Evolutionary conservation across 2,113 vertebrate species (phyloP).

Genomic region (Clarias batrachus): DNA sequence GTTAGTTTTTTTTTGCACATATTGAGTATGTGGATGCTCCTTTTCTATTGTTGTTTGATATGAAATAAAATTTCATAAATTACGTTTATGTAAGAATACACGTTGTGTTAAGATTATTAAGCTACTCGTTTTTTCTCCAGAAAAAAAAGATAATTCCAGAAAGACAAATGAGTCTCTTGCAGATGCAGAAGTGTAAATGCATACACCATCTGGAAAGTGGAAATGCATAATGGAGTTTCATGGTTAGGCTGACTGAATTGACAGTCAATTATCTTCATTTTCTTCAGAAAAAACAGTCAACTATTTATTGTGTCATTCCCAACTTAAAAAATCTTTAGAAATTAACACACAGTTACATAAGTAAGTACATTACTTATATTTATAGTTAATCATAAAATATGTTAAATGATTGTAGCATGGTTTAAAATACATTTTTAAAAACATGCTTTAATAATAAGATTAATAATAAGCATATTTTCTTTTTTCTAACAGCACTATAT

Average conservation of each 20-base stretch:
- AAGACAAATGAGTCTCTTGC: not conserved
- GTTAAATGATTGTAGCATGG: not conserved
- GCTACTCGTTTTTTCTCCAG: not conserved
- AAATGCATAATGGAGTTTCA: conserved; percentile 5
- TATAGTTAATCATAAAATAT: not conserved
- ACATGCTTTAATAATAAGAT: not conserved
- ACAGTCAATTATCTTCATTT: conserved; percentile 12
- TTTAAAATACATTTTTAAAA: not conserved
- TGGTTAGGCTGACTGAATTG: not conserved
- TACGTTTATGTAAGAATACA: not conserved
- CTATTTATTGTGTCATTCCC: conserved; percentile 2
- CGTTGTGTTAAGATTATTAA: too few relatives aligned
- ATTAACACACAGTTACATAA: not conserved
- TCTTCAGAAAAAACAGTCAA: not conserved
- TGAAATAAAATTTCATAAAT: too few relatives aligned
- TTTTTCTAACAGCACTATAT: conserved; percentile 80
- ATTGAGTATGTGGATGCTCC: too few relatives aligned
- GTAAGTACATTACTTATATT: not conserved
- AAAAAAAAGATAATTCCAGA: not conserved
- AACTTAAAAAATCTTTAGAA: not conserved
- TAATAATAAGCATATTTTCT: not conserved
- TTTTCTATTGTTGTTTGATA: too few relatives aligned
- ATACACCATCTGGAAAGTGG: conserved; percentile 22
- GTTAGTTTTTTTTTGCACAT: too few relatives aligned
- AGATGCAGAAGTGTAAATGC: conserved; percentile 12